Percentiles rank a stretch among this genome's conserved stretches.
phyloP scores from a whole-genome alignment of 2,888 invertebrate genomes.

The Tinea semifulvella region DNA sequence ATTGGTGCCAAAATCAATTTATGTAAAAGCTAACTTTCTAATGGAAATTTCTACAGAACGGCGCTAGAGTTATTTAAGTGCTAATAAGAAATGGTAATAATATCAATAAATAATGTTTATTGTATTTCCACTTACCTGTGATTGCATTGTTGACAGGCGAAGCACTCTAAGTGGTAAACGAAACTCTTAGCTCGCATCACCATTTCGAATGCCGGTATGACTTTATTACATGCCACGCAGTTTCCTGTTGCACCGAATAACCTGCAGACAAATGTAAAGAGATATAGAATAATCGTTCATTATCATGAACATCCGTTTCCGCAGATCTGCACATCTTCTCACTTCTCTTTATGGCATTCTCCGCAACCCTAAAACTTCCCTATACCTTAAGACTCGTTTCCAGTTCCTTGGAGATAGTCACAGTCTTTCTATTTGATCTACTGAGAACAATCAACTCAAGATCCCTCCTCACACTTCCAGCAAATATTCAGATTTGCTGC shows the following conservation, averaged over 20 bases:
- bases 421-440: no score
- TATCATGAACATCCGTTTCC: no score
- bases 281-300: no score
- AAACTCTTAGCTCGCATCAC: conserved; percentile 93
- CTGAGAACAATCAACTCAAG: no score
- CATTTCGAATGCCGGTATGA: conserved; percentile 95
- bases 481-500: no score
- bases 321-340: no score
- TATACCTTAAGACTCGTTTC: no score
- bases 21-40: conserved; percentile 8
- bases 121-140: conserved; percentile 78
- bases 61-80: neutral
- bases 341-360: no score
- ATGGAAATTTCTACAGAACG: neutral
- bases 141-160: conserved; percentile 94
- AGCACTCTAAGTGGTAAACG: conserved; percentile 94
- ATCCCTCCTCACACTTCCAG: no score
- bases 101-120: conserved; percentile 1
- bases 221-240: conserved; percentile 92
- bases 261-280: conserved; percentile 51
- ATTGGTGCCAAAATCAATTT: conserved; percentile 4
- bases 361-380: no score
- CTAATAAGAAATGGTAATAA: conserved; percentile 1
- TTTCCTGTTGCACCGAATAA: conserved; percentile 91
- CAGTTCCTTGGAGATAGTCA: no score